These are phyloP conservation scores for Actinostola sp. DNA, from an alignment of 92 coral and sea anemone genomes.

Conservation along the genomic window DNA sequence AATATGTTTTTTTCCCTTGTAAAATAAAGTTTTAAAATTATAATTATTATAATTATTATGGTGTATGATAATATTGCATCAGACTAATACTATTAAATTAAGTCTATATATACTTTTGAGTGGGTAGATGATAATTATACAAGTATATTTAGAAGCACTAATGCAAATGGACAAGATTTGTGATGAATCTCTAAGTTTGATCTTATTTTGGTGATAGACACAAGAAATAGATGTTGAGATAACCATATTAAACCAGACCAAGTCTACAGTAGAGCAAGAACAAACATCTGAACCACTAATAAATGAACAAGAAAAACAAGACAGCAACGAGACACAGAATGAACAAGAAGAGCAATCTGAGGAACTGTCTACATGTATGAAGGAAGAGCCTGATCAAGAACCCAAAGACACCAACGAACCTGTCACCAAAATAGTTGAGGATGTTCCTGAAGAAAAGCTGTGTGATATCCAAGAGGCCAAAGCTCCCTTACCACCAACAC, in stretches of 20 bases:
- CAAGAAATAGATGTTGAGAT: conserved; percentile 40
- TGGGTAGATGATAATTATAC: not conserved
- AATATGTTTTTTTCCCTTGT: no score
- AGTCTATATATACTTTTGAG: no score
- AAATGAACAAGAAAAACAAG: conserved; percentile 17
- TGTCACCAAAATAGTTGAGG: conserved; percentile 7
- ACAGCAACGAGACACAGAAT: not conserved
- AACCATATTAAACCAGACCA: conserved; percentile 24
- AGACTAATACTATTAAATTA: no score
- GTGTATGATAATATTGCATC: no score
- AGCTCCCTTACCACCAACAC: conserved; percentile 11
- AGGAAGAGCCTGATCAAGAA: not conserved
- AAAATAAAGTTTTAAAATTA: no score
- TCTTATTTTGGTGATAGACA: conserved; percentile 17
- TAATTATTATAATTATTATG: no score
- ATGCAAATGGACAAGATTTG: not conserved
- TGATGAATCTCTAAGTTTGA: not conserved
- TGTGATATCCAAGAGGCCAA: not conserved
- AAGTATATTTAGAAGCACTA: no score
- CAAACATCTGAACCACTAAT: conserved; percentile 5
- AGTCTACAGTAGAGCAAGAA: not conserved
- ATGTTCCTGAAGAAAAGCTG: conserved; percentile 8
- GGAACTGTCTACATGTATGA: not conserved
- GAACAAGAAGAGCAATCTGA: not conserved
- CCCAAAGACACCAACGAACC: not conserved